A percentile compares a stretch with the other conserved stretches of the same genome.
These are phyloP conservation scores for Lissonota sp. DNA, from an alignment of 2,888 invertebrate genomes.

Conservation along the genomic window DNA sequence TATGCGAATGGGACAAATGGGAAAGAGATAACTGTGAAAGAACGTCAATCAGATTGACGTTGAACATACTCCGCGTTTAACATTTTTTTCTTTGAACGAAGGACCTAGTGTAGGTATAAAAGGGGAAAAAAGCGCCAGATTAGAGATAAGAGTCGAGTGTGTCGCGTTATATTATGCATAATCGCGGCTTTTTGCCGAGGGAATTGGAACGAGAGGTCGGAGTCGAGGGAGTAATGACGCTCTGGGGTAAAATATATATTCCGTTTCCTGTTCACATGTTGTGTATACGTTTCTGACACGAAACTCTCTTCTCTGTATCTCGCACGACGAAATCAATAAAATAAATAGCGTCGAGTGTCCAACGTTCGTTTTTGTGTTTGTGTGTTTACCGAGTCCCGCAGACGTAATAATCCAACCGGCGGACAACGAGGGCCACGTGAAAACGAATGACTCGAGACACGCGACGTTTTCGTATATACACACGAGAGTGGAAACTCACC, in stretches of 20 bases:
- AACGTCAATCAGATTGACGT: slow-evolving; percentile 48
- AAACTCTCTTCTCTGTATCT: slow-evolving; percentile 36
- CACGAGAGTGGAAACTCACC: slow-evolving; percentile 38
- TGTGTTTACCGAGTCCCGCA: slow-evolving; percentile 63
- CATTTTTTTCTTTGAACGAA: no score
- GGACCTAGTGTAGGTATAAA: neutral
- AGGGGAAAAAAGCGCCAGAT: slow-evolving; percentile 43
- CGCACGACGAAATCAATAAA: slow-evolving; percentile 70
- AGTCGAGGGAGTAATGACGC: slow-evolving; percentile 16
- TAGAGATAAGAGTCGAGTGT: slow-evolving; percentile 53
- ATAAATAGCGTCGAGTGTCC: slow-evolving; percentile 67
- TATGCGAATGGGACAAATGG: neutral
- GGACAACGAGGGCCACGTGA: slow-evolving; percentile 47
- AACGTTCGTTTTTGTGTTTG: slow-evolving; percentile 17
- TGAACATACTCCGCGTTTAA: slow-evolving; percentile 8
- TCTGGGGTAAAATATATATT: slow-evolving; percentile 3
- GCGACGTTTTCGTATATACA: slow-evolving; percentile 60
- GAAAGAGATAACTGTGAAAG: slow-evolving; percentile 23
- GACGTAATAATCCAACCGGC: slow-evolving; percentile 66
- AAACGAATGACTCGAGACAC: slow-evolving; percentile 68
- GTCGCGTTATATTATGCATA: slow-evolving; percentile 42
- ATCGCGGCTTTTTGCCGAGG: slow-evolving; percentile 8
- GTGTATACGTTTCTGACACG: slow-evolving; percentile 6
- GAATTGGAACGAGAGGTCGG: neutral
- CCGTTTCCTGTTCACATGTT: slow-evolving; percentile 9